Percentiles rank a stretch among this genome's conserved stretches.
These are phyloP conservation scores for Enteromius anoplus DNA, from an alignment of 2,797 vertebrate genomes.

Conservation along the genomic window DNA sequence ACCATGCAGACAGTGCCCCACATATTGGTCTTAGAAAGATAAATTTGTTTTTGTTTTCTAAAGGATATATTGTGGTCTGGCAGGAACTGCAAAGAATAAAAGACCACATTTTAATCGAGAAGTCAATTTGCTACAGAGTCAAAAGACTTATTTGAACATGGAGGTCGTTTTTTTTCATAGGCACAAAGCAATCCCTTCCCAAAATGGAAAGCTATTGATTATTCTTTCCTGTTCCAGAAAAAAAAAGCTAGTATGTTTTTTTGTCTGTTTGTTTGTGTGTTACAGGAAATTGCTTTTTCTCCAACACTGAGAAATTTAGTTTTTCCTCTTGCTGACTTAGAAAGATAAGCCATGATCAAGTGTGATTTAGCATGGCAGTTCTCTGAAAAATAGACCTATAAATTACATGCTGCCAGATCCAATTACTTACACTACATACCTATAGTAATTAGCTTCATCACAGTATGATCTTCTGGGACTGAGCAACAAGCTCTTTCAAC, in stretches of 20 bases:
- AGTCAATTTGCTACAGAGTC: constrained; percentile 6
- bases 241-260: constrained; percentile 9
- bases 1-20: constrained; percentile 44
- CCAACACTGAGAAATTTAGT: constrained; percentile 40
- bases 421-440: constrained; percentile 13
- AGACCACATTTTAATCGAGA: constrained; percentile 7
- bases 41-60: constrained; percentile 43
- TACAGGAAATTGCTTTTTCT: constrained; percentile 43
- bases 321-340: constrained; percentile 9
- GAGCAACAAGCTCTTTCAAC: constrained; percentile 40
- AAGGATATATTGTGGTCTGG: neutral
- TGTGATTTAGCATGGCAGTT: neutral
- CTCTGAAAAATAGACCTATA: neutral
- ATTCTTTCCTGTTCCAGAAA: constrained; percentile 20
- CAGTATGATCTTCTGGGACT: constrained; percentile 30
- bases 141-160: constrained; percentile 23
- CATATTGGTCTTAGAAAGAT: constrained; percentile 52
- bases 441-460: constrained; percentile 30
- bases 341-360: constrained; percentile 15
- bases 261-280: constrained; percentile 40
- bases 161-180: constrained; percentile 15
- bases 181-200: neutral
- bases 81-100: neutral
- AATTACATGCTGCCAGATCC: constrained; percentile 26
- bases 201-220: constrained; percentile 39